phyloP scores from a whole-genome alignment of 35 echinoderm and acorn worm genomes.

The Apostichopus californicus region DNA sequence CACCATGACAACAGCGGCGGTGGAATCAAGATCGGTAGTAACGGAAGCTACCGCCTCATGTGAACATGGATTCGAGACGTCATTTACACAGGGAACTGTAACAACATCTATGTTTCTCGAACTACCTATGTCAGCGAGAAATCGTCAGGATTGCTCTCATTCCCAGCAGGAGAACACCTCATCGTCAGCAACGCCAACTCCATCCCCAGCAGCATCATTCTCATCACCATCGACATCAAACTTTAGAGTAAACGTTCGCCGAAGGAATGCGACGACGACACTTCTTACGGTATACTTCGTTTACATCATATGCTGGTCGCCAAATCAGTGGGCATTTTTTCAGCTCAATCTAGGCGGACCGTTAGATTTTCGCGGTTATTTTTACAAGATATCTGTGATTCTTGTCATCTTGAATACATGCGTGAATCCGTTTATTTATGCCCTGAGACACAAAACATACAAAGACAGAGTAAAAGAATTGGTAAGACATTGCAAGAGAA shows the following conservation, averaged over 20 bases:
- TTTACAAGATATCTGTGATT: constrained; percentile 63
- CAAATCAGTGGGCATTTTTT: constrained; percentile 76
- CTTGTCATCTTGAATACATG: constrained; percentile 69
- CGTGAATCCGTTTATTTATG: constrained; percentile 86
- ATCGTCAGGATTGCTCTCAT: neutral
- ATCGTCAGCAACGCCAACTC: neutral
- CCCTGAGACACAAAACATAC: constrained; percentile 70
- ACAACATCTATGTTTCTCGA: too few species aligned
- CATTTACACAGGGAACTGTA: neutral
- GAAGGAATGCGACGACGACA: constrained; percentile 56
- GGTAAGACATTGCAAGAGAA: neutral
- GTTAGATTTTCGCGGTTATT: constrained; percentile 63
- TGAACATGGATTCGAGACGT: too few species aligned
- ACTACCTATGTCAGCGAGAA: neutral
- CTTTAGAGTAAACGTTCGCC: neutral
- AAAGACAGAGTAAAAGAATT: constrained; percentile 46
- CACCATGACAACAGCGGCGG: neutral
- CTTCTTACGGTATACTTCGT: constrained; percentile 53
- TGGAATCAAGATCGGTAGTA: neutral
- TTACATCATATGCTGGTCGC: constrained; percentile 90
- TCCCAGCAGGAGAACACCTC: neutral
- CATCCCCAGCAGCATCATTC: neutral
- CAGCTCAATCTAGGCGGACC: constrained; percentile 75
- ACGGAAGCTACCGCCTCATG: neutral
- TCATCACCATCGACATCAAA: neutral